Evolutionary conservation across 1,140 invertebrate species (phyloP).

Genomic region (Habropoda laboriosa): DNA sequence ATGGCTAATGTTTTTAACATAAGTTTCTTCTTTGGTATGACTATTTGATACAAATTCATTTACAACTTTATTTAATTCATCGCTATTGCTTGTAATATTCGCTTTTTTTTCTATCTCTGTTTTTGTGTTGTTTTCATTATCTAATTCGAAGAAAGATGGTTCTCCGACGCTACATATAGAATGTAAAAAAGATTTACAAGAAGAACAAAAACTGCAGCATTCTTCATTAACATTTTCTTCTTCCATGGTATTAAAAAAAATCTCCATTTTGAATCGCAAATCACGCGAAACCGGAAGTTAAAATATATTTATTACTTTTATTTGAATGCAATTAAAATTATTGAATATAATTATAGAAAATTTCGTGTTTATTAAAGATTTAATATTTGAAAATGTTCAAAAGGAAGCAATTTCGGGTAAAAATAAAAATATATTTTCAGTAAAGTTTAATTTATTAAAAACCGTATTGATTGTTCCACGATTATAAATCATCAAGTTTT

Average conservation of each 20-base stretch:
- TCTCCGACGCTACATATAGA: constrained; percentile 3
- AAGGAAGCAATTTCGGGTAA: neutral
- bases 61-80: neutral
- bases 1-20: neutral
- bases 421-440: neutral
- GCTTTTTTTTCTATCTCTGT: neutral
- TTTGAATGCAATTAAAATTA: no score
- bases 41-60: neutral
- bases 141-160: constrained; percentile 4
- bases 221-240: neutral
- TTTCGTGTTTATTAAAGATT: no score
- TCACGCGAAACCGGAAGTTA: neutral
- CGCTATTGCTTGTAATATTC: neutral
- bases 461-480: constrained; percentile 4
- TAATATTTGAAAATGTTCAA: no score
- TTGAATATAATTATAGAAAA: no score
- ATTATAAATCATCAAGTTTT: constrained; percentile 24
- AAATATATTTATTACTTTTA: no score
- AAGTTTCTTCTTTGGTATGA: neutral
- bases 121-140: neutral
- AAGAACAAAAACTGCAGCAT: constrained; percentile 28
- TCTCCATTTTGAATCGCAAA: constrained; percentile 11
- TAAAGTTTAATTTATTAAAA: constrained; percentile 55
- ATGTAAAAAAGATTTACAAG: constrained; percentile 28
- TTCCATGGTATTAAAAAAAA: neutral